Evolutionary conservation across 1,140 invertebrate species (phyloP), one percentile per base, ranked within the genome.

Genomic region (Frieseomelitta varia): DNA sequence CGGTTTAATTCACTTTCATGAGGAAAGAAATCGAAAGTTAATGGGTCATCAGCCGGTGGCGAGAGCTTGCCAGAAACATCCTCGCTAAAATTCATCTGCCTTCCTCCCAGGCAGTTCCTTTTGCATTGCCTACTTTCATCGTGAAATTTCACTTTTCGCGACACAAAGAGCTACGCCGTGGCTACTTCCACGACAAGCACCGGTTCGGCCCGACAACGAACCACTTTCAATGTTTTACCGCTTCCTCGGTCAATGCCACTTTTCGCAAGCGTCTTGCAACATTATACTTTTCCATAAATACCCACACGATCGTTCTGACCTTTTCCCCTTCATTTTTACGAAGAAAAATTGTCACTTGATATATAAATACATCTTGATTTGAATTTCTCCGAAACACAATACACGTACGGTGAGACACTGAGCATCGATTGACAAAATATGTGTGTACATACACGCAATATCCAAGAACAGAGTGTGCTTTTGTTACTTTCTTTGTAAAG

Each of bases 101-200:
- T 79, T 79, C 73, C 68, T 14, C 17, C n/a, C 24, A 47, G 17
- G 68, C 34, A 72, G 56, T 84, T 85, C 69, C 58, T 77, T 69
- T 76, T 67, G 74, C 85, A 89, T 90, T 90, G 84, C 85, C 90
- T 84, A 91, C 92, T 92, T 92, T 92, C 90, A 86, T 91, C 85
- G 69, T 19, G 69, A 90, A 87, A 84, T 93, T 93, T 93, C 93
- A 93, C 93, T 93, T 93, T 93, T 91, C 88, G 84, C 87, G 86
- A 85, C 77, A 86, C 79, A 81, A 85, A 73, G 74, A 75, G 56
- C 34, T 12, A 47, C 55, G 24, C 14, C 24, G 10, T 17, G n/a
- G 24, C 51, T 10, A 21, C 56, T 76, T 63, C 24, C 30, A 68
- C 51, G 8, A 27, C 15, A 56, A 21, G 11, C 17, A 51, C 15